Base-by-base conservation (phyloP, 2,888 invertebrate genomes). In the Macrosoma leucophasiata region DNA sequence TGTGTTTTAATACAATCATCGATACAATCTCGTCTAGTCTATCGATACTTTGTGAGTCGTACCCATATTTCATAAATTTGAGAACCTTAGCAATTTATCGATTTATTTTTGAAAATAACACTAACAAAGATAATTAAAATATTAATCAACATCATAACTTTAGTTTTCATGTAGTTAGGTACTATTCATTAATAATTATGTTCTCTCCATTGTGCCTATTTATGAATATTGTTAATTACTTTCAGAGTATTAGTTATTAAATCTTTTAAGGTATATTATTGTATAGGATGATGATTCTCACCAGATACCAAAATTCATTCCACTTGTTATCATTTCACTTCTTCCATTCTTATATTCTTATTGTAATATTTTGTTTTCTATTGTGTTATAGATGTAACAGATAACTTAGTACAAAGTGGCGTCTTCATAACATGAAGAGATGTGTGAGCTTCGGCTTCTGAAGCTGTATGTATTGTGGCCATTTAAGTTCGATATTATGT, bases 301-400 rank as follows among this genome's bases (percentile, higher is more conserved):
- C 43, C 47, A 49, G 29, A 55, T 50, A 57, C 52, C 41, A 42
- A 43, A 40, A 42, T 47, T 59, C 67, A 67, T 72, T 71, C 69
- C 79, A 82, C 81, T 82, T 63, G 79, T 79, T 79, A 74, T 68
- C 61, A 57, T 74, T 72, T 74, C 79, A 79, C 81, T 68, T 61
- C 37, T 56, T 53, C 36, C 40, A 36, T 52, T 58, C 59, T 52
- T 43, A 22, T 23, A 57, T 56, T 58, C 42, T 59, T 50, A 36
- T 34, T 43, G 20, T 52, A 47, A 54, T 55, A 49, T 47, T 58
- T 55, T 60, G 52, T 48, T 54, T 54, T 62, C 15, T 40, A 35
- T 41, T 39, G 37, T 41, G 26, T 30, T 32, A 11, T 31, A 35
- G 38, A 47, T 47, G 34, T 46, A n/a, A n/a, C n/a, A 41, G 39